Percentiles rank a stretch among this genome's conserved stretches.
Evolutionary conservation across 2,113 vertebrate genomes (phyloP).

Genomic region (Mobula hypostoma): DNA sequence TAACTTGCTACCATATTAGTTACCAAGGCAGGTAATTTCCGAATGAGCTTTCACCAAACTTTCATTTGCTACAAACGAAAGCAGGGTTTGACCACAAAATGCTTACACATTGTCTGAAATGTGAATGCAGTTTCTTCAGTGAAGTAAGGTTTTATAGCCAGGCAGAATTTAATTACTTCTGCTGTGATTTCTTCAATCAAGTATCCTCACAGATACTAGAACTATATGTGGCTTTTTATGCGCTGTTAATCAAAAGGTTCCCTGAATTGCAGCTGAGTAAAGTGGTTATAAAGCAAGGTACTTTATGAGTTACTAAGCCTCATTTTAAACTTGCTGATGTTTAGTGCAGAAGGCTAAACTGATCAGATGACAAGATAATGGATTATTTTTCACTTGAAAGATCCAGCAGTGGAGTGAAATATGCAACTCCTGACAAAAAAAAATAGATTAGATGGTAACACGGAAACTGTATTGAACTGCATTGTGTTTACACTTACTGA

Average conservation of each 20-base stretch:
- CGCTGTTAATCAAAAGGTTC: neutral
- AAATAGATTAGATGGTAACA: neutral
- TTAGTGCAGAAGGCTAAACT: slow-evolving; percentile 19
- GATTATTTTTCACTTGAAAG: slow-evolving; percentile 23
- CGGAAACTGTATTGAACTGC: neutral
- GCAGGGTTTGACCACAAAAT: neutral
- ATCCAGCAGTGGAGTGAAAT: neutral
- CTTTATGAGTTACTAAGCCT: no score
- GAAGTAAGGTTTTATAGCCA: neutral
- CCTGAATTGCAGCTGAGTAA: neutral
- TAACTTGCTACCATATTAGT: neutral
- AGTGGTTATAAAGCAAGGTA: neutral
- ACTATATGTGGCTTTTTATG: neutral
- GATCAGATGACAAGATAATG: slow-evolving; percentile 13
- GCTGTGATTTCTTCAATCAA: neutral
- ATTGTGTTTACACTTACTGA: neutral
- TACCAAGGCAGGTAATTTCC: neutral
- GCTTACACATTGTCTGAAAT: neutral
- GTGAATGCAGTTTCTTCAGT: neutral
- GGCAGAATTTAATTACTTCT: neutral
- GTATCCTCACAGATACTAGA: neutral
- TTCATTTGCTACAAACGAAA: neutral
- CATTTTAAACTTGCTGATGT: neutral
- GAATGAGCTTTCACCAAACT: neutral
- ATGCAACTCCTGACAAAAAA: neutral